Conservation (phyloP, 2,888 invertebrate genomes). For the Spisula subtruncata region DNA sequence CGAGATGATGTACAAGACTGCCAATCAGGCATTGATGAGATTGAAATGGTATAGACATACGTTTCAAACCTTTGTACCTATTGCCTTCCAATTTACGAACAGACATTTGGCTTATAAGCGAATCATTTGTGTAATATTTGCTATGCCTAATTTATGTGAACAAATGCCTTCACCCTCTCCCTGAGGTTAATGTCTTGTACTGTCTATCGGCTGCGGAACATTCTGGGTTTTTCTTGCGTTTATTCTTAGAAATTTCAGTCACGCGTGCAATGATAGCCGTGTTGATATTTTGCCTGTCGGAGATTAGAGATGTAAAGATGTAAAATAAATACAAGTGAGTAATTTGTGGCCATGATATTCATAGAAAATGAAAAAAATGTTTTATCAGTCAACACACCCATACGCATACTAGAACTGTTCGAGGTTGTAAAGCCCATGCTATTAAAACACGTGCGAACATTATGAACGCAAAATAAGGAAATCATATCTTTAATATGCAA, state of each 20-base stretch:
- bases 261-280: conserved; percentile 6
- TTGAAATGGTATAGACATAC: background rate
- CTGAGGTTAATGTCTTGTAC: background rate
- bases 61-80: background rate
- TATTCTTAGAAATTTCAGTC: conserved; percentile 36
- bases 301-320: background rate
- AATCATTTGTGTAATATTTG: background rate
- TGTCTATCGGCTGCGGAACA: background rate
- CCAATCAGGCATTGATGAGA: background rate
- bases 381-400: too few species aligned
- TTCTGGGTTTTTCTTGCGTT: conserved; percentile 16
- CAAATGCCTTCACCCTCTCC: background rate
- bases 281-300: conserved; percentile 20
- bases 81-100: background rate
- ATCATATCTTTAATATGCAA: too few species aligned
- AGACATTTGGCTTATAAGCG: background rate
- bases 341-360: background rate
- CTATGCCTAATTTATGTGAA: background rate
- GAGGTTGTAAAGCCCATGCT: too few species aligned
- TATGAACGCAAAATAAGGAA: too few species aligned
- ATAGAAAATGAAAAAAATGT: too few species aligned
- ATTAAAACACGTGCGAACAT: too few species aligned
- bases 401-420: too few species aligned
- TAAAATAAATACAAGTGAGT: background rate
- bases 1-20: background rate